Evolutionary conservation across 1,140 invertebrate genomes (phyloP).

Genomic region (Ladona fulva): DNA sequence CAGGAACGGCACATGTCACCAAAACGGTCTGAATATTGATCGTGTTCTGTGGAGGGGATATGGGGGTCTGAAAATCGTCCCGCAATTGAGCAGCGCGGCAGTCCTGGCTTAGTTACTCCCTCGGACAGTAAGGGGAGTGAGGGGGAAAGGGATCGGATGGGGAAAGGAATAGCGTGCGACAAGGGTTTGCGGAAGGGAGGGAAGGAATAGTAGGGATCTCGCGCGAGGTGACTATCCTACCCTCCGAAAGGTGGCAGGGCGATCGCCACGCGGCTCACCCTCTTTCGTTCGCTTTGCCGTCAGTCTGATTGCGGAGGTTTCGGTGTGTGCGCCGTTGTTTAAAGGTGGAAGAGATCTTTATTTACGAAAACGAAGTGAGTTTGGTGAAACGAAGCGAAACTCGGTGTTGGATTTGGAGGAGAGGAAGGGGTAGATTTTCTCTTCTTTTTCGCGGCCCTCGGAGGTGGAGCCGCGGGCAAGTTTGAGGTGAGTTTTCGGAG

Average conservation of each 20-base stretch:
- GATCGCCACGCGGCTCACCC: not conserved
- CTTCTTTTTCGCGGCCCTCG: too few relatives aligned
- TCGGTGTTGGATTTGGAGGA: too few relatives aligned
- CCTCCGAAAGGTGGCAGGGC: not conserved
- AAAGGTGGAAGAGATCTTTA: too few relatives aligned
- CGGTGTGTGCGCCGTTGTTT: not conserved
- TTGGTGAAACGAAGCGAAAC: too few relatives aligned
- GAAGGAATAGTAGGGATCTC: not conserved
- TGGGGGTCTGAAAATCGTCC: not conserved
- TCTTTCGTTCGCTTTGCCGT: not conserved
- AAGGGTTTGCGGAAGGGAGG: not conserved
- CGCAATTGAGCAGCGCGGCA: not conserved
- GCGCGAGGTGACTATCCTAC: not conserved
- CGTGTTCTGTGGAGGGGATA: not conserved
- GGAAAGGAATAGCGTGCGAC: not conserved
- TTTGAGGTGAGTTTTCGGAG: too few relatives aligned
- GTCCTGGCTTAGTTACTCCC: not conserved
- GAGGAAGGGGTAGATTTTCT: too few relatives aligned
- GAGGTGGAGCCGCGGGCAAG: too few relatives aligned
- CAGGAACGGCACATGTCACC: slow-evolving; percentile 1
- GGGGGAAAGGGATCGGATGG: not conserved
- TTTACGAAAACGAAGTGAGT: too few relatives aligned
- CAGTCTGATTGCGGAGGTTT: not conserved
- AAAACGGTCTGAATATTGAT: not conserved
- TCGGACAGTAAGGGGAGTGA: not conserved